Evolutionary conservation across 2,888 invertebrate species (phyloP), one percentile per base, ranked within the genome.

Genomic region (Stegophylla sp.): DNA sequence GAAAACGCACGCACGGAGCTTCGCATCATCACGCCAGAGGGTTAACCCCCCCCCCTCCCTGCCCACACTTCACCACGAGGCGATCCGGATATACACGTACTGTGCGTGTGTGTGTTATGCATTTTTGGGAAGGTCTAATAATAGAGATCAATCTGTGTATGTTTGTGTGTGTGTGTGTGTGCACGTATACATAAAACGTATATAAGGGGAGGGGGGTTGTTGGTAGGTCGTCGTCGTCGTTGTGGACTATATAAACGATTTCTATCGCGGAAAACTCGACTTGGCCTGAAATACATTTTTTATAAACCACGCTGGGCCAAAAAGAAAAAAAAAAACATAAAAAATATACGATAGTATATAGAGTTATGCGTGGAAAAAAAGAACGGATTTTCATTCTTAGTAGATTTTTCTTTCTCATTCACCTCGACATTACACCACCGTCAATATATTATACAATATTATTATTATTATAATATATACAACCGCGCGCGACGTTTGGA

Each of bases 191-290:
- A 56, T 23, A 3, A 20, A 12, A 56, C 12, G 12, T 45, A 45
- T 45, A 45, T 15, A 45, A 9, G 13, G 1, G 2, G 12, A 15
- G 45, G 45, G 45, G 12, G 23, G 9, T 9, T 12, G 53, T 53
- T 53, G n/a, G n/a, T 53, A 5, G 53, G 53, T 53, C 10, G 56
- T 56, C 56, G 56, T 56, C 23, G 56, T 56, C 51, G 51, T 51
- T 51, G 51, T 51, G 7, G 34, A 12, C 2, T 9, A 3, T n/a
- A 20, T 17, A 53, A 53, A 56, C 12, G 56, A 23, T 56, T n/a
- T 12, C 23, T 56, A 53, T 20, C n/a, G n/a, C n/a, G 1, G 20
- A 53, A 20, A 20, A 53, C 1, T 56, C 56, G 56, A 20, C 23
- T 23, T 9, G 20, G 12, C 45, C 23, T 9, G 23, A 56, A 20